A percentile compares a stretch with the other conserved stretches of the same genome.
Evolutionary conservation across 2,113 vertebrate genomes (phyloP).

Genomic region (Oenanthe melanoleuca): DNA sequence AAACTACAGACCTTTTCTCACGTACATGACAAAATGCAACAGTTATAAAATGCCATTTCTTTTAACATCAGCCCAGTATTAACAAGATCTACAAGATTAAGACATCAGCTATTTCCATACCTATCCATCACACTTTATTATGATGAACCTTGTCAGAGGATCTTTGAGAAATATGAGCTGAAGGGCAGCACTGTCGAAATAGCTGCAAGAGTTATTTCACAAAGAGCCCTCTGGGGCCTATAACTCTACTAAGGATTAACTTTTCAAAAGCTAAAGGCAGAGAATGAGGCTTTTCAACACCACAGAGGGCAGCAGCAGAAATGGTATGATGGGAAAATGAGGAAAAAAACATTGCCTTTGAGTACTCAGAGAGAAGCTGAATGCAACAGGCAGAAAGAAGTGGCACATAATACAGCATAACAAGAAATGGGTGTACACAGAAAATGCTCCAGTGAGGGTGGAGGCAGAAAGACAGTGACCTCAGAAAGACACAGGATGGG

Average conservation of each 20-base stretch:
- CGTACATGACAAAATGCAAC: neutral
- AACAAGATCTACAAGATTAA: neutral
- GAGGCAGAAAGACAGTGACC: neutral
- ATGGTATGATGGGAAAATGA: neutral
- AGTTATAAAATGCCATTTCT: neutral
- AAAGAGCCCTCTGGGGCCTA: neutral
- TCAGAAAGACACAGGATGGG: neutral
- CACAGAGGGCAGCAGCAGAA: neutral
- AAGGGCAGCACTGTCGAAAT: slow-evolving; percentile 15
- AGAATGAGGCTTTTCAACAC: neutral
- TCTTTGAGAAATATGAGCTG: slow-evolving; percentile 3
- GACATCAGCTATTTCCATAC: neutral
- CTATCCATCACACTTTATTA: neutral
- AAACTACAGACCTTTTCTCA: neutral
- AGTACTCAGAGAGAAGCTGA: neutral
- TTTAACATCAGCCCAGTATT: neutral
- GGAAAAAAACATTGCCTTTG: neutral
- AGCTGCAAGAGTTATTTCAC: neutral
- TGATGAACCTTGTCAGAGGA: neutral
- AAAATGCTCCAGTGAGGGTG: neutral
- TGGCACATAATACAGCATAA: neutral
- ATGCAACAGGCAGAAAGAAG: neutral
- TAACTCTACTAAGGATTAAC: neutral
- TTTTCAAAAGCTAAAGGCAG: neutral
- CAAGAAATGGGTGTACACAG: neutral